Base-by-base conservation (phyloP, 2,113 vertebrate species). In the Nothoprocta perdicaria region DNA sequence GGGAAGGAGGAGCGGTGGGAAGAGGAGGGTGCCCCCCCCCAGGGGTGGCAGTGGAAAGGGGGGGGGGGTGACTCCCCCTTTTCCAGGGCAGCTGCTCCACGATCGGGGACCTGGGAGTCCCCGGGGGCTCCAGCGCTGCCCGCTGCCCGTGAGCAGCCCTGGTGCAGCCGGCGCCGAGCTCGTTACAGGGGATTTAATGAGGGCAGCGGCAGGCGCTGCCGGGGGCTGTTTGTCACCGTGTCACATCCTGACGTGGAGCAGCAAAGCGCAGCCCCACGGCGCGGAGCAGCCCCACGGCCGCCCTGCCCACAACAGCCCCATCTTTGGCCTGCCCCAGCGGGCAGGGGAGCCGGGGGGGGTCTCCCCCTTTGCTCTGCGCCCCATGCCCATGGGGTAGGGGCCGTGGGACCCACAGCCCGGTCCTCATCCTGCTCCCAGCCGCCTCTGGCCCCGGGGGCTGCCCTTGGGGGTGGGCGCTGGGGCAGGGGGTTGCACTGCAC, bases 151-250 rank as follows among this genome's bases (percentile, higher is more conserved):
- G 94, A 94, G 92, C 87, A n/a, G 86, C 53, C 53, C 84, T 0
- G 75, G 78, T 14, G 66, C 94, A 43, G 90, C 89, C 60, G 85
- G 95, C 94, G 92, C 88, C 91, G 50, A 93, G 95, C 93, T 95
- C 73, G 69, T 96, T 94, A 97, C 15, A 77, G 92, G 94, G 67
- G 80, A 93, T 88, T 93, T 92, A 93, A 95, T 90, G 96, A 95
- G 94, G 87, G 95, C 82, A 84, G 68, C 92, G 80, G 87, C 92
- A 83, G 83, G 87, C 80, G 27, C 40, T 66, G 96, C 95, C 96
- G 74, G 94, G 63, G 95, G 96, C 96, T 96, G 65, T 94, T 94
- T 88, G 92, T 88, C 91, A 67, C 66, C 6, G 65, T 17, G 50
- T 9, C 60, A 13, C 62, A 14, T 24, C 46, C 11, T 17, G 35